phyloP scores from a whole-genome alignment of 2,113 vertebrate genomes.

The Orthonyx spaldingii region DNA sequence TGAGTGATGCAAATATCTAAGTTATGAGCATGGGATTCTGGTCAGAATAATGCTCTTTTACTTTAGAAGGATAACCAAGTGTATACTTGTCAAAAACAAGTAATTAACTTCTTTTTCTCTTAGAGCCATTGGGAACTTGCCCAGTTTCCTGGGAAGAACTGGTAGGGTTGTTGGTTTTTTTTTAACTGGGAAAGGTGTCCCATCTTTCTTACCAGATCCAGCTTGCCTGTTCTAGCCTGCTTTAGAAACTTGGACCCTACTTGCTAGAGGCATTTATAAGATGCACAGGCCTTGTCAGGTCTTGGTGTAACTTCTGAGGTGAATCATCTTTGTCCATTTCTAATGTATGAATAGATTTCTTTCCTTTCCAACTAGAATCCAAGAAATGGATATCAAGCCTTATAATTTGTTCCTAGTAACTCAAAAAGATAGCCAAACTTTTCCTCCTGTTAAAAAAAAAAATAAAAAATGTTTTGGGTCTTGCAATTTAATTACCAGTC shows the following conservation, averaged over 20 bases:
- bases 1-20: neutral
- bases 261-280: neutral
- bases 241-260: neutral
- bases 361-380: neutral
- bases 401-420: neutral
- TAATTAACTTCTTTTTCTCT: neutral
- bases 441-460: neutral
- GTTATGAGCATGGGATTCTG: neutral
- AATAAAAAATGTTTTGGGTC: fast-evolving
- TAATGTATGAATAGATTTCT: neutral
- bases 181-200: neutral
- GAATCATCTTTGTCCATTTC: neutral
- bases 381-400: neutral
- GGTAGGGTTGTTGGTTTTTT: neutral
- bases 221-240: slow-evolving; percentile 4
- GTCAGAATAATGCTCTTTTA: neutral
- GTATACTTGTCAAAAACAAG: slow-evolving; percentile 2
- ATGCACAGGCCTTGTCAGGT: neutral
- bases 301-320: neutral
- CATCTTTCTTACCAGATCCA: neutral
- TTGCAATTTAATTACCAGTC: neutral
- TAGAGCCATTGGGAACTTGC: neutral
- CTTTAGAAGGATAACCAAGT: neutral
- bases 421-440: neutral
- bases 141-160: neutral